Evolutionary conservation across 1,140 invertebrate species (phyloP), one percentile per base, ranked within the genome.

Genomic region (Fopius arisanus): DNA sequence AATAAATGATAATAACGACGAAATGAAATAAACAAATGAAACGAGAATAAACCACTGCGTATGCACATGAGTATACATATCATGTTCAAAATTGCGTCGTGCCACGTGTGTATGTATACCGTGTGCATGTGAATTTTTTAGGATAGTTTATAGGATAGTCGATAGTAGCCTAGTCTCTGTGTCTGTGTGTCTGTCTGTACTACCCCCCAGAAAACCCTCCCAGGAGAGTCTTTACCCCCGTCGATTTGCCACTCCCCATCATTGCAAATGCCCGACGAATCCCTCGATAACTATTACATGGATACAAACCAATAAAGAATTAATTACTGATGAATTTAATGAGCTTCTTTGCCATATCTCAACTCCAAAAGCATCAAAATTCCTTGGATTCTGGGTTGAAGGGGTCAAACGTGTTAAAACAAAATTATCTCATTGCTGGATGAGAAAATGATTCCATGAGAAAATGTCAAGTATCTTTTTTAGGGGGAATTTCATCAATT

Each of bases 151-250:
- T 81, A 78, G 78, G 79, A 82, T 87, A 87, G 85, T 82, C 80
- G 83, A 82, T 86, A 87, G 81, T 86, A 87, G 84, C 79, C 81
- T 87, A 87, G 82, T 85, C 79, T 83, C 81, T 84, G 81, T 84
- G 80, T 85, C 80, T 80, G 79, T 86, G 83, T 86, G 83, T 86
- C 82, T 84, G 83, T 85, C 80, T 86, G 81, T 82, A 79, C 43
- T 48, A 48, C 43, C 43, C 83, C 85, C 84, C 37, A 31, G n/a
- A n/a, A n/a, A 66, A 19, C 16, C 23, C 14, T 48, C 43, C 62
- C 54, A 12, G 83, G 84, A 86, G 83, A 85, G 84, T 86, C 84
- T 84, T 83, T 85, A 83, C 83, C 81, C 70, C 69, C 69, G 59
- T 73, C 63, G 40, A 73, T n/a, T 63, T 67, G 48, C 71, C 72